Evolutionary conservation across 2,797 vertebrate genomes (phyloP).

Genomic region (Aplochiton taeniatus): DNA sequence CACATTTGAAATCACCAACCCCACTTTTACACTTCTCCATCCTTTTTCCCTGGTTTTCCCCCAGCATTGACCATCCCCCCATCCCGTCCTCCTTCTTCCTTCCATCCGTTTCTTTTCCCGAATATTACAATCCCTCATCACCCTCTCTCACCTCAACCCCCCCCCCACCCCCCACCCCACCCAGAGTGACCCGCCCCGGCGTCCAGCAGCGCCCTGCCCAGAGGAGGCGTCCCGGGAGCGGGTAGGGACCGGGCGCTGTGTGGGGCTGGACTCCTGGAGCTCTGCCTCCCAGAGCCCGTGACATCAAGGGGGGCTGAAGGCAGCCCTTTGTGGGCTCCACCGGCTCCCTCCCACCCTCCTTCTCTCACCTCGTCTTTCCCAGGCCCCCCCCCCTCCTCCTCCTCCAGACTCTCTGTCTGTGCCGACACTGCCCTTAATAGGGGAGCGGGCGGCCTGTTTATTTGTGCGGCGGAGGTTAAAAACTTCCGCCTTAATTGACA

Average conservation of each 20-base stretch:
- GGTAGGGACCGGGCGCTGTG: conserved; percentile 47
- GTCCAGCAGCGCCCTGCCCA: conserved; percentile 55
- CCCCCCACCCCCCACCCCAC: too few species aligned
- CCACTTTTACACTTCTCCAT: too few species aligned
- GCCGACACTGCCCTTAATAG: conserved; percentile 73
- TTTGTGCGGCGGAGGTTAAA: conserved; percentile 76
- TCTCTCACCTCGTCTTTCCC: conserved; percentile 34
- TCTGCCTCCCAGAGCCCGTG: background rate
- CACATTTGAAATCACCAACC: too few species aligned
- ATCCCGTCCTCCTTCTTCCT: too few species aligned
- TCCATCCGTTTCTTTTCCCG: too few species aligned
- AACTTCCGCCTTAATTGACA: conserved; percentile 79
- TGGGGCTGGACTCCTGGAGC: conserved; percentile 42
- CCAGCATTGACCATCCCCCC: too few species aligned
- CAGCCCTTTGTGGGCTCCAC: conserved; percentile 58
- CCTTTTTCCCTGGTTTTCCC: too few species aligned
- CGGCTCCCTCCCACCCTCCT: conserved; percentile 45
- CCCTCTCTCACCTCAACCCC: too few species aligned
- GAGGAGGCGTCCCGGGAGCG: conserved; percentile 52
- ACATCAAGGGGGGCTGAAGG: conserved; percentile 50
- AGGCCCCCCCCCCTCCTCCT: conserved; percentile 44
- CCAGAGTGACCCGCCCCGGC: too few species aligned
- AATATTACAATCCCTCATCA: too few species aligned
- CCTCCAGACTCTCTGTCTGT: conserved; percentile 73
- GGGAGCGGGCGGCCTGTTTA: conserved; percentile 68